These are phyloP conservation scores for Lordiphosa stackelbergi DNA, from an alignment of 1,140 invertebrate genomes.

Conservation along the genomic window DNA sequence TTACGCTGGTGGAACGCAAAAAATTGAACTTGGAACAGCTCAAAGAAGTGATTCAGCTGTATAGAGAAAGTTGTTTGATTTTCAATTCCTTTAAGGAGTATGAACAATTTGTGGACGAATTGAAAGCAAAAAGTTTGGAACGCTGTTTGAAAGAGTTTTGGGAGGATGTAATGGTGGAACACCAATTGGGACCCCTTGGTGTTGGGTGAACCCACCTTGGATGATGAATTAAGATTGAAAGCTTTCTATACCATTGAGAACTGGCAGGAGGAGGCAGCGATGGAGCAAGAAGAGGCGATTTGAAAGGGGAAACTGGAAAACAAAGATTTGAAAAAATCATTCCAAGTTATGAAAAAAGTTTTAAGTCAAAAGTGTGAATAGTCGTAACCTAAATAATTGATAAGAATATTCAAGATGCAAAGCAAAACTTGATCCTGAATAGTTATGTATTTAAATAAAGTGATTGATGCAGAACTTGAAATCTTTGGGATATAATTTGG, in stretches of 20 bases:
- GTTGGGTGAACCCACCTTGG: slow-evolving; percentile 46
- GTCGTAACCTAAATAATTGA: too few relatives aligned
- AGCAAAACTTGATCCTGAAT: too few relatives aligned
- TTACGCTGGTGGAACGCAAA: slow-evolving; percentile 47
- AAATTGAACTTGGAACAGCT: slow-evolving; percentile 39
- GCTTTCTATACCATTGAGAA: slow-evolving; percentile 38
- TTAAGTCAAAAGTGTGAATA: too few relatives aligned
- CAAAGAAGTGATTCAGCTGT: slow-evolving; percentile 38
- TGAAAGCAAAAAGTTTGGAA: slow-evolving; percentile 32
- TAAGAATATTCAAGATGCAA: too few relatives aligned
- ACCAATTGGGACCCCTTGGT: slow-evolving; percentile 57
- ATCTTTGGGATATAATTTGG: too few relatives aligned
- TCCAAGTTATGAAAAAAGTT: too few relatives aligned
- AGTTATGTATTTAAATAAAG: too few relatives aligned
- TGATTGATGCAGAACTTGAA: too few relatives aligned
- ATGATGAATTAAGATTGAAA: slow-evolving; percentile 51
- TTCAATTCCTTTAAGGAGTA: slow-evolving; percentile 60
- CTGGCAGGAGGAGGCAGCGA: slow-evolving; percentile 49
- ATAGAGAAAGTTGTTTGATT: slow-evolving; percentile 46
- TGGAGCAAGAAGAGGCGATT: slow-evolving; percentile 29
- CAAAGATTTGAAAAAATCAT: too few relatives aligned
- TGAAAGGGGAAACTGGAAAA: too few relatives aligned
- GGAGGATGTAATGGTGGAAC: slow-evolving; percentile 43
- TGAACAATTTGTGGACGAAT: slow-evolving; percentile 51
- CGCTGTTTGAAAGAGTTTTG: slow-evolving; percentile 45